These are phyloP conservation scores for Sander lucioperca DNA, from an alignment of 2,113 vertebrate species.

Conservation along the genomic window DNA sequence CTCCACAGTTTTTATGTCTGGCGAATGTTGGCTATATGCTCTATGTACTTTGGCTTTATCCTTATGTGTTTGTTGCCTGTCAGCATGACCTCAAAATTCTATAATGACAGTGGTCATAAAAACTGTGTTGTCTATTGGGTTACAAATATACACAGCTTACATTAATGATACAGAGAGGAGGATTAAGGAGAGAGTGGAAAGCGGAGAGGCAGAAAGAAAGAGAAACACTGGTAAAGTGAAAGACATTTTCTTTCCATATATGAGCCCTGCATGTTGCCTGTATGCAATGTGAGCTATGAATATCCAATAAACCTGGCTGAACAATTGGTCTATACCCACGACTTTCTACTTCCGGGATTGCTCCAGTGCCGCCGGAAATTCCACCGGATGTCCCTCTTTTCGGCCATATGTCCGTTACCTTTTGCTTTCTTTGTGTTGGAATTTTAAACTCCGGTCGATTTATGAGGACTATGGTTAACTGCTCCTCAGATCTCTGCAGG, in stretches of 20 bases:
- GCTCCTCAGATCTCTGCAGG: no score
- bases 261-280: neutral
- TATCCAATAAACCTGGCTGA: conserved; percentile 1
- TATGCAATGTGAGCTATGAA: conserved; percentile 7
- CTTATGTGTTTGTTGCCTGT: conserved; percentile 49
- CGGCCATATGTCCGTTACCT: no score
- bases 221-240: neutral
- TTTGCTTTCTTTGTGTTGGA: no score
- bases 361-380: no score
- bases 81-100: conserved; percentile 55
- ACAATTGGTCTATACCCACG: neutral
- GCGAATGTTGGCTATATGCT: conserved; percentile 14
- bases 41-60: conserved; percentile 29
- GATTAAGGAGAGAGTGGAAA: conserved; percentile 2
- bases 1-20: conserved; percentile 11
- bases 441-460: no score
- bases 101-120: conserved; percentile 55
- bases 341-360: no score
- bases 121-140: conserved; percentile 57
- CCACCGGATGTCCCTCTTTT: no score
- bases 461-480: no score
- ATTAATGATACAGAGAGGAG: conserved; percentile 34
- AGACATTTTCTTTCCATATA: neutral
- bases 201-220: neutral
- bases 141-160: conserved; percentile 62